Percentiles rank a stretch among this genome's conserved stretches.
These are phyloP conservation scores for Saxidomus purpurata DNA, from an alignment of 1,140 invertebrate genomes.

Conservation along the genomic window DNA sequence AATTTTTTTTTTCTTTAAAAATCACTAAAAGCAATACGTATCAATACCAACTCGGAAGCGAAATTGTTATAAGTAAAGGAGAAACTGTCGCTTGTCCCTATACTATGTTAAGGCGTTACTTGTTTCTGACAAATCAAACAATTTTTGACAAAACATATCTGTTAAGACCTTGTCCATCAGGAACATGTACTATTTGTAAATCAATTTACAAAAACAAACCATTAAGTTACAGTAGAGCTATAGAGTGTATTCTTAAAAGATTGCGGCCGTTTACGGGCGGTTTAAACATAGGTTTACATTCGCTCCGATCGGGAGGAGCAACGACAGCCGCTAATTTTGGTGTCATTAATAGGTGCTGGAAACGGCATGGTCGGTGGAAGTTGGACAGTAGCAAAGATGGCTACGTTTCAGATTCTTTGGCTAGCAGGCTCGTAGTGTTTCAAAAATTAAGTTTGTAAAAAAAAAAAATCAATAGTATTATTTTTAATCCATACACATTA, in stretches of 20 bases:
- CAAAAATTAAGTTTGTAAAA: too few relatives aligned
- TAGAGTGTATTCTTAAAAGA: slow-evolving; percentile 16
- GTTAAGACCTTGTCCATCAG: slow-evolving; percentile 27
- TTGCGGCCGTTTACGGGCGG: not conserved
- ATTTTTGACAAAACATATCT: not conserved
- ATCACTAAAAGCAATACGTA: slow-evolving; percentile 36
- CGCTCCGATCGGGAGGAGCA: slow-evolving; percentile 40
- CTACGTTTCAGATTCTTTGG: too few relatives aligned
- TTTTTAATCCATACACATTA: too few relatives aligned
- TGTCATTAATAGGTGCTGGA: slow-evolving; percentile 39
- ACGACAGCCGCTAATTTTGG: slow-evolving; percentile 23
- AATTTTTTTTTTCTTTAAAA: not conserved
- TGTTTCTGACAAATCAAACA: not conserved
- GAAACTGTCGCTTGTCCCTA: slow-evolving; percentile 38
- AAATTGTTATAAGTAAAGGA: slow-evolving; percentile 49
- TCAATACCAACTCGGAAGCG: slow-evolving; percentile 46
- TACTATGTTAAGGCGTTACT: slow-evolving; percentile 42
- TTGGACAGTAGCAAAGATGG: too few relatives aligned
- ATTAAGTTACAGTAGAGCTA: slow-evolving; percentile 51
- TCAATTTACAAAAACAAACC: too few relatives aligned
- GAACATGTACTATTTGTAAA: not conserved
- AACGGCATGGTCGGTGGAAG: slow-evolving; percentile 58
- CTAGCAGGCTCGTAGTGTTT: too few relatives aligned
- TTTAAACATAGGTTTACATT: slow-evolving; percentile 60
- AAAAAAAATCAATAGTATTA: too few relatives aligned